Evolutionary conservation across 2,113 vertebrate species (phyloP).

Genomic region (Phyllopteryx taeniolatus): DNA sequence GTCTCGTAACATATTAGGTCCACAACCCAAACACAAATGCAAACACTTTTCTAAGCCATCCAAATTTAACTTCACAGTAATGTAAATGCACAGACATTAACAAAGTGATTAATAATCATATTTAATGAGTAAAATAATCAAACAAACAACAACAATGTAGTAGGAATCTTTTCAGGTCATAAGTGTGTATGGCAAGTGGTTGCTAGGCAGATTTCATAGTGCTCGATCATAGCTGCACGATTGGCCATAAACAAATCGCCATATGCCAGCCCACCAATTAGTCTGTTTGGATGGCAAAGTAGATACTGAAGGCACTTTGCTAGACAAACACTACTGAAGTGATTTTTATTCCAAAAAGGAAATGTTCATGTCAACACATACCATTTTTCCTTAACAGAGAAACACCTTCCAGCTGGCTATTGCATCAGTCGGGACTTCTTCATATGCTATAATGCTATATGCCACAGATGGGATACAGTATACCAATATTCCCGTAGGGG

Average conservation of each 20-base stretch:
- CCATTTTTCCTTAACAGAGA: constrained; percentile 71
- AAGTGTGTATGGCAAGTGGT: background rate
- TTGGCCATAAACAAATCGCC: background rate
- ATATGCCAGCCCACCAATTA: background rate
- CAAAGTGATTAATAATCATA: background rate
- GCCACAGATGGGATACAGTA: constrained; percentile 83
- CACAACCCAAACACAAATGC: too few relatives aligned
- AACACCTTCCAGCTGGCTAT: constrained; percentile 92
- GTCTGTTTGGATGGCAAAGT: background rate
- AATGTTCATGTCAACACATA: background rate
- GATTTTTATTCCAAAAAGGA: background rate
- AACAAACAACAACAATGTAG: background rate
- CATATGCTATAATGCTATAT: constrained; percentile 89
- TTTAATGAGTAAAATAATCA: background rate
- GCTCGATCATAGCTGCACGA: background rate
- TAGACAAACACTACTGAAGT: background rate
- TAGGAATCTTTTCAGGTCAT: background rate
- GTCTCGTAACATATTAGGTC: too few relatives aligned
- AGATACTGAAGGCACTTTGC: background rate
- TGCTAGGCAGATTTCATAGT: background rate
- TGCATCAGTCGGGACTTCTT: constrained; percentile 78
- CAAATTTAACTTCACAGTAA: too few relatives aligned
- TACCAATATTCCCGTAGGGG: constrained; percentile 70
- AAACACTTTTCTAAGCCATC: too few relatives aligned
- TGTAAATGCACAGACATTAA: background rate